A percentile compares a stretch with the other conserved stretches of the same genome.
phyloP scores from a whole-genome alignment of 1,140 invertebrate species.

The Pemphigus obesinymphae region DNA sequence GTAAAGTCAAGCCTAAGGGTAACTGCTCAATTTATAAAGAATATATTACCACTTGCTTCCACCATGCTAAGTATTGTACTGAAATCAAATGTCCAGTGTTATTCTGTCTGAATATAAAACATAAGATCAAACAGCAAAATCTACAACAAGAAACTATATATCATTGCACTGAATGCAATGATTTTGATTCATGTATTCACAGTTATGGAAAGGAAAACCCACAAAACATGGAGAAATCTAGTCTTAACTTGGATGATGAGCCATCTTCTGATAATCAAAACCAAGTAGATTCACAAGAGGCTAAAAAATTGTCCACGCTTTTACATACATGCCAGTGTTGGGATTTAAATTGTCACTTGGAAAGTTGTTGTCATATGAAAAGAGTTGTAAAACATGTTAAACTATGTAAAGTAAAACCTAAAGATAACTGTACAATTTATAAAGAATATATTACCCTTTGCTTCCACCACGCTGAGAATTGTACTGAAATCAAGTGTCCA shows the following conservation, averaged over 20 bases:
- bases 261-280: conserved; percentile 80
- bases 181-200: conserved; percentile 94
- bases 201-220: conserved; percentile 91
- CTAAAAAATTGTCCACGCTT: conserved; percentile 85
- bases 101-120: conserved; percentile 97
- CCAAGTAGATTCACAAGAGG: conserved; percentile 82
- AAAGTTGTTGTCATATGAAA: conserved; percentile 98
- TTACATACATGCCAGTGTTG: conserved; percentile 94
- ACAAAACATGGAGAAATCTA: conserved; percentile 96
- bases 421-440: conserved; percentile 95
- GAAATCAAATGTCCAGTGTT: conserved; percentile 94
- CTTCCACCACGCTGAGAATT: conserved; percentile 98
- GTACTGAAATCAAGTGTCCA: conserved; percentile 89
- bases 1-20: conserved; percentile 92
- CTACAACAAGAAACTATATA: conserved; percentile 93
- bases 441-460: conserved; percentile 97
- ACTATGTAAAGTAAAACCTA: conserved; percentile 91
- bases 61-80: conserved; percentile 97
- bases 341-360: conserved; percentile 94
- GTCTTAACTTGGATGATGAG: conserved; percentile 90
- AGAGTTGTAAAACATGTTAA: conserved; percentile 94
- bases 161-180: conserved; percentile 96
- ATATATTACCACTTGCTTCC: conserved; percentile 94
- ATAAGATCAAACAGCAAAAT: conserved; percentile 95
- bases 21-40: conserved; percentile 98